Evolutionary conservation across 2,797 vertebrate species (phyloP), one percentile per base, ranked within the genome.

Genomic region (Syngnathus rostellatus): DNA sequence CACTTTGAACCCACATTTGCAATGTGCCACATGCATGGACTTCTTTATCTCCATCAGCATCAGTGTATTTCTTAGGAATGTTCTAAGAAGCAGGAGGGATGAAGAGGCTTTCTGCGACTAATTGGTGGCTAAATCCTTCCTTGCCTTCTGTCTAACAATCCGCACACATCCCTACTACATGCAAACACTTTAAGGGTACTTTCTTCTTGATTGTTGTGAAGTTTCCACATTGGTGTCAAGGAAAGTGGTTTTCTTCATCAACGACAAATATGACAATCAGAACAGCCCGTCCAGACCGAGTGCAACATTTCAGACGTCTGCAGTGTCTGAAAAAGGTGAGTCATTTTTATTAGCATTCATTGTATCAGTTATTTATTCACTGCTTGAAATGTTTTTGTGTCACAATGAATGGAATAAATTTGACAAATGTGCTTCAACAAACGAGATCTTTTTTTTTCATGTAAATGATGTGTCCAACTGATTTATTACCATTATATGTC

Each of bases 261-360:
- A 70, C 73, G 85, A 79, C 73, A 86, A 80, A 73, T 53, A 95
- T 94, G 96, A 98, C 93, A 0, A 92, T 97, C 68, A 89, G 91
- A 83, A 88, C 91, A 59, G 89, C 83, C 41, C 89, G 93, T 64
- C 86, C 83, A 5, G 87, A 95, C 82, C 91, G 94, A 77, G 89
- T 76, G 6, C 91, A 94, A 79, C 94, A 92, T 70, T 89, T 93
- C 87, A 89, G 88, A 8, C 91, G 93, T 62, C 93, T 94, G 85
- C 90, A 93, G 41, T 95, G 95, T 84, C 84, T 97, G 9, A 94
- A 90, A 78, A 96, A 98, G 95, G 96, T 98, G 66, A 68, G 89
- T 68, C 41, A 31, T 31, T n/a, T 46, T 23, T 5, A 19, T 61
- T 6, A 45, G 12, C 3, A 21, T 60, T 60, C 8, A 59, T 2